Evolutionary conservation across 1,140 invertebrate species (phyloP), one percentile per base, ranked within the genome.

Genomic region (Homalodisca vitripennis): DNA sequence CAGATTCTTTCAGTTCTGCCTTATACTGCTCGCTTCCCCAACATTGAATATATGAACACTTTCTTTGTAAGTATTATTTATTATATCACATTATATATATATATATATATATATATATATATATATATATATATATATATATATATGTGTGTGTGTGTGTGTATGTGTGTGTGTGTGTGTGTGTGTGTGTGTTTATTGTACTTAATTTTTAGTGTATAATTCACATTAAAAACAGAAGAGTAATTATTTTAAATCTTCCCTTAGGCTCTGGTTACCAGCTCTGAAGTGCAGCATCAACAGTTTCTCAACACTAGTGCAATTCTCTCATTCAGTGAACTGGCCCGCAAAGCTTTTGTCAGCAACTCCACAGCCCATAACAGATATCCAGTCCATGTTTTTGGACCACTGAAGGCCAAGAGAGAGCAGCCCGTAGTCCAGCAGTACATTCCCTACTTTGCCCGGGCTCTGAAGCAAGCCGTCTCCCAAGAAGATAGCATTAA

Each of bases 371-470:
- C 83, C 6, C 82, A 87, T 72, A 82, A 80, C 20, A 79, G 81
- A 67, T 90, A 84, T 74, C 87, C 88, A 1, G 82, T 84, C 2
- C 83, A 89, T 72, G 81, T 80, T 75, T 89, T 84, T 71, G 87
- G 86, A 41, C 79, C 77, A 31, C 78, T 88, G 27, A 73, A 77
- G 1, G 74, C 78, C 10, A 81, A 82, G 67, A 75, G 84, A 29
- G 70, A 84, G 64, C 71, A 77, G 27, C 82, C 83, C 30, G 78
- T 88, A 0, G 68, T 77, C 2, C 72, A 85, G 1, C 77, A 85
- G 63, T 85, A 88, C 65, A 82, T 90, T 17, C 86, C 86, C 1
- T 83, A 84, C 70, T 74, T 90, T 1, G 75, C 75, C 0, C 67
- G 82, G 34, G 72, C 85, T 70, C 73, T 92, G 26, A 75, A 82